Base-by-base conservation (phyloP, 2,888 invertebrate genomes). In the Pseudoips prasinana region DNA sequence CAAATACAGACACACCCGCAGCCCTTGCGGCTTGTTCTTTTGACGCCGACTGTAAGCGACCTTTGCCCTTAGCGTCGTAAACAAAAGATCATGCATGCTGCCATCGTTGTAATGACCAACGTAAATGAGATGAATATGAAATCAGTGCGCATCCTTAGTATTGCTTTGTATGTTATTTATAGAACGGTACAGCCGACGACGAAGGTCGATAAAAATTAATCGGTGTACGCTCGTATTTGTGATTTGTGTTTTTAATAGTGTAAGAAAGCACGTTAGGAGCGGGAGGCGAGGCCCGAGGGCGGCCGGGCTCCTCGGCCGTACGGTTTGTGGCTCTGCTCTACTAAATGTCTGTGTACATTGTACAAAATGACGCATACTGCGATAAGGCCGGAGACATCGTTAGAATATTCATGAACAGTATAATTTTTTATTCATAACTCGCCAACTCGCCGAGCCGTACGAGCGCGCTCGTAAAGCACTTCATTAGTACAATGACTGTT, bases 141-240 rank as follows among this genome's bases (percentile, higher is more conserved):
- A 49, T 52, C 47, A 29, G 49, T 51, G 54, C 49, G 62, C 54
- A 54, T 63, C 50, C 37, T 51, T 60, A 57, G 56, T 52, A 47
- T 57, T 50, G 65, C 65, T 65, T 66, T 65, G 52, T 46, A 43
- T 63, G 66, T 66, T 66, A 58, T 57, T 52, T 45, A 50, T 58
- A 62, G 55, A 58, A 45, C 33, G 32, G 33, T 46, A 54, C 49
- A 53, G 52, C 33, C 55, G 46, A 50, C 51, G 35, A 59, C 46
- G 52, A 56, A 61, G 47, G 51, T 52, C 46, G 35, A 35, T 49
- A 46, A 46, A 49, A 33, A 45, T 18, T 25, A n/a, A 43, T 33
- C 25, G 46, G 46, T 50, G 44, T 40, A 34, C 25, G 34, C 31
- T 40, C 33, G 29, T 32, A 25, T 34, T 38, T 38, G 25, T 36